A percentile compares a stretch with the other conserved stretches of the same genome.
These are phyloP conservation scores for Cotesia typhae DNA, from an alignment of 1,140 invertebrate species.

Conservation along the genomic window DNA sequence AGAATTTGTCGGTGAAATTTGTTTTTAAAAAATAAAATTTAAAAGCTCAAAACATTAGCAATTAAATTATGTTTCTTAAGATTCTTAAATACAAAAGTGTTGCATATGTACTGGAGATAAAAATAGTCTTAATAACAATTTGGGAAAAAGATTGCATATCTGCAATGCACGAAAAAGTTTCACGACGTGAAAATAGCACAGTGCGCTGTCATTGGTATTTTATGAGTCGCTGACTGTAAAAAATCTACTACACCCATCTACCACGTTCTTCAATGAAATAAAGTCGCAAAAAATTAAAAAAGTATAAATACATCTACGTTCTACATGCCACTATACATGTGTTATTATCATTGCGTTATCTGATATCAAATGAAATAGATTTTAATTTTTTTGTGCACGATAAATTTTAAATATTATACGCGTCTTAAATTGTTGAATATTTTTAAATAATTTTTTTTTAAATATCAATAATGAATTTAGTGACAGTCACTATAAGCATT, in stretches of 20 bases:
- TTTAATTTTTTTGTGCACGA: not conserved
- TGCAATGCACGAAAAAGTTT: constrained; percentile 21
- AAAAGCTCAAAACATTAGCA: too few species aligned
- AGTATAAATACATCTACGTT: not conserved
- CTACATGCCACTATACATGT: too few species aligned
- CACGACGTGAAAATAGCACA: constrained; percentile 22
- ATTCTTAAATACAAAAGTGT: constrained; percentile 3
- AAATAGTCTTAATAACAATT: constrained; percentile 28
- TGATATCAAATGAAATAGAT: not conserved
- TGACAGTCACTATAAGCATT: too few species aligned
- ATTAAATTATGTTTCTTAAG: too few species aligned
- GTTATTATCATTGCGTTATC: too few species aligned
- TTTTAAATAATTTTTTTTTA: too few species aligned
- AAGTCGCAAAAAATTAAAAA: not conserved
- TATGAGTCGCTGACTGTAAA: constrained; percentile 20
- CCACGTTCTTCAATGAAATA: not conserved
- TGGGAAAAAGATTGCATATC: constrained; percentile 4
- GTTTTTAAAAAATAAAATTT: too few species aligned
- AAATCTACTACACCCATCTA: not conserved
- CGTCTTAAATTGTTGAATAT: not conserved
- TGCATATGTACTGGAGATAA: constrained; percentile 17
- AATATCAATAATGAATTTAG: too few species aligned
- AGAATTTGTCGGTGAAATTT: not conserved
- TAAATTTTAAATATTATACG: not conserved
- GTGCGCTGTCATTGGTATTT: constrained; percentile 10